Evolutionary conservation across 2,888 invertebrate species (phyloP).

Genomic region (Melolontha melolontha): DNA sequence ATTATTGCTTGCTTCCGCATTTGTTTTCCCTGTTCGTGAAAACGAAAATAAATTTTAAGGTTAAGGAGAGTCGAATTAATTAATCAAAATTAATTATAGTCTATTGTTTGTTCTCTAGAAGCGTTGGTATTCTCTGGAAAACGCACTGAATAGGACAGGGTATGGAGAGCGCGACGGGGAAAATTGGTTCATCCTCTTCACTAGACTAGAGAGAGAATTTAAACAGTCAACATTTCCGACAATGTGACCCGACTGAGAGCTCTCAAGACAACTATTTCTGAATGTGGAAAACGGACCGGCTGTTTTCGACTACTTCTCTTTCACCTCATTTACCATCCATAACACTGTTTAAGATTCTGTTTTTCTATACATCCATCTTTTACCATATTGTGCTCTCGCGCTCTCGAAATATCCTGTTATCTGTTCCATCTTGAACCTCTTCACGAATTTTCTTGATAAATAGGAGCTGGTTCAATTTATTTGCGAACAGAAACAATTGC

Average conservation of each 20-base stretch:
- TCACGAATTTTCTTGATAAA: constrained; percentile 20
- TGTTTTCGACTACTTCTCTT: constrained; percentile 17
- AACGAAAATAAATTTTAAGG: constrained; percentile 30
- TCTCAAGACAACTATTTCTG: constrained; percentile 40
- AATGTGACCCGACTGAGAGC: constrained; percentile 53
- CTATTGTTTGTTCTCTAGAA: constrained; percentile 44
- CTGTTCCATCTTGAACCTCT: neutral
- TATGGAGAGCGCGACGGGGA: constrained; percentile 51
- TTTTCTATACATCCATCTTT: constrained; percentile 1
- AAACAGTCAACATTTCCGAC: constrained; percentile 59
- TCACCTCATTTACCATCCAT: constrained; percentile 9
- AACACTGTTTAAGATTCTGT: constrained; percentile 17
- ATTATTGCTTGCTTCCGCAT: constrained; percentile 2
- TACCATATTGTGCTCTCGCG: constrained; percentile 2
- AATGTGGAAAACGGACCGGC: constrained; percentile 9
- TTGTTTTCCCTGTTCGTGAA: constrained; percentile 1
- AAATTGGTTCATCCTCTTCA: constrained; percentile 62
- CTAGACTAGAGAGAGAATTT: constrained; percentile 52
- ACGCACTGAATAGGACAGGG: constrained; percentile 22
- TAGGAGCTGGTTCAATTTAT: constrained; percentile 13
- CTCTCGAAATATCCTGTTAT: neutral
- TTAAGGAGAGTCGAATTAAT: constrained; percentile 46
- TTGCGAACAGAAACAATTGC: constrained; percentile 14
- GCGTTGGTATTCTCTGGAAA: constrained; percentile 13
- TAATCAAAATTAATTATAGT: constrained; percentile 50